These are phyloP conservation scores for Coreoperca whiteheadi DNA, from an alignment of 2,113 vertebrate genomes.

Conservation along the genomic window DNA sequence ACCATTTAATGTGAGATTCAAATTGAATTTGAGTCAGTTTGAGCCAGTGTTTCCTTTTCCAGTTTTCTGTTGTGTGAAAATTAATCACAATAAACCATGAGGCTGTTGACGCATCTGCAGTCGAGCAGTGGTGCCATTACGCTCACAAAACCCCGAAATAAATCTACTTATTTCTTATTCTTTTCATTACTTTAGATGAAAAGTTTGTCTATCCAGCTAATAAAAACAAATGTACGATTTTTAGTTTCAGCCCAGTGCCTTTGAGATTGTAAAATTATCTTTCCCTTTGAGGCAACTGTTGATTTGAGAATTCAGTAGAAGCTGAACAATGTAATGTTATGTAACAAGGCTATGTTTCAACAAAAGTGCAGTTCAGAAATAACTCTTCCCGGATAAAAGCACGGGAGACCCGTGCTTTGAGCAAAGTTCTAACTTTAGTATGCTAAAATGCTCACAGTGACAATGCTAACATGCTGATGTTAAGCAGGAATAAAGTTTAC, in stretches of 20 bases:
- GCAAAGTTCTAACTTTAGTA: constrained; percentile 1
- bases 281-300: background rate
- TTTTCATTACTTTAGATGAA: background rate
- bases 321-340: background rate
- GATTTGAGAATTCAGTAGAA: background rate
- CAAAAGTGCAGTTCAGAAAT: background rate
- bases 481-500: background rate
- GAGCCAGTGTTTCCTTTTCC: constrained; percentile 10
- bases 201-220: background rate
- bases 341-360: background rate
- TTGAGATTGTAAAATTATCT: background rate
- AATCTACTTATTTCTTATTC: background rate
- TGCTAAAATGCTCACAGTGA: background rate
- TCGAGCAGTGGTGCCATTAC: background rate
- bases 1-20: background rate
- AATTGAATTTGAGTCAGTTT: background rate
- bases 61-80: background rate
- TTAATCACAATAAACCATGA: background rate
- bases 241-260: background rate
- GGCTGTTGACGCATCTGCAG: constrained; percentile 1
- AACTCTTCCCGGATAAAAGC: background rate
- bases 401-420: background rate
- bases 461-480: background rate
- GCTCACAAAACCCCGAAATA: background rate
- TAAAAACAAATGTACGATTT: background rate